These are phyloP conservation scores for Lasioglossum calceatum DNA, from an alignment of 2,888 invertebrate genomes.

Conservation along the genomic window DNA sequence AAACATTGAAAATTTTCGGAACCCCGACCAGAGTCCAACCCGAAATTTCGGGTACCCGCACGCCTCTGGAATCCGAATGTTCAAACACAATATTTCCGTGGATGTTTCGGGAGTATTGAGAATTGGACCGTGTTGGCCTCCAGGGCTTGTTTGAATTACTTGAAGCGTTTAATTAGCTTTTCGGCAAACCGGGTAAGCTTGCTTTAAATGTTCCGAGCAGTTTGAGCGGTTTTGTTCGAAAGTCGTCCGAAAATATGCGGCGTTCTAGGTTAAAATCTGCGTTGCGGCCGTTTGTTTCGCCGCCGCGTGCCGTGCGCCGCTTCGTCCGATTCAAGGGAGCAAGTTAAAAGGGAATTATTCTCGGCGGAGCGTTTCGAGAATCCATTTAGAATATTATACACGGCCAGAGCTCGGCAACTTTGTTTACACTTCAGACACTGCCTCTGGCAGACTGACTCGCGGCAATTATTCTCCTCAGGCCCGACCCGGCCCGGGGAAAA, in stretches of 20 bases:
- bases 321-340: conserved; percentile 4
- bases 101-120: background rate
- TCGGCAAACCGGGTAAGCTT: background rate
- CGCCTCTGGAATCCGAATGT: background rate
- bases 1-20: background rate
- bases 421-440: conserved; percentile 14
- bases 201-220: background rate
- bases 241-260: background rate
- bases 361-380: conserved; percentile 10
- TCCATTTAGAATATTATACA: conserved; percentile 22
- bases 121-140: background rate
- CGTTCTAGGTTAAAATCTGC: background rate
- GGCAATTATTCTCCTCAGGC: conserved; percentile 13
- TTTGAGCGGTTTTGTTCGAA: conserved; percentile 7
- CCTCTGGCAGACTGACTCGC: conserved; percentile 5
- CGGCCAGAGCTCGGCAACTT: conserved; percentile 19
- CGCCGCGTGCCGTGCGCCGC: background rate
- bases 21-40: no score
- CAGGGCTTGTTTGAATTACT: background rate
- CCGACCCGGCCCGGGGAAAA: background rate
- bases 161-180: conserved; percentile 1
- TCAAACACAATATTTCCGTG: background rate
- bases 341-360: conserved; percentile 7
- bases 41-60: background rate
- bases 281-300: background rate